Conservation (phyloP, 2,113 vertebrate species). For the Mugil cephalus region DNA sequence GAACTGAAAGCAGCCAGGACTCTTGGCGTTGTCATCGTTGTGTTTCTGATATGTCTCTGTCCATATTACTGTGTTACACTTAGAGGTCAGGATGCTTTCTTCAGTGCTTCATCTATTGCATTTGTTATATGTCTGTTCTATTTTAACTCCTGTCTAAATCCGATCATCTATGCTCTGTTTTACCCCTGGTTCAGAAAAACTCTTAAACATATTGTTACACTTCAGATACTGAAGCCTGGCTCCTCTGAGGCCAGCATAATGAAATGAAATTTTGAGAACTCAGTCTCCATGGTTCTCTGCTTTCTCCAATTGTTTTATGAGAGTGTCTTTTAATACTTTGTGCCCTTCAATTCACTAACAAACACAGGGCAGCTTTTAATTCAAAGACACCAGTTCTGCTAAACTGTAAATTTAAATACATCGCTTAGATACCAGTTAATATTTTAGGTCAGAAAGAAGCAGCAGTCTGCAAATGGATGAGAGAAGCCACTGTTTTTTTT, state of each 20-base stretch:
- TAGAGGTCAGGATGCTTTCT: background rate
- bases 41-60: slow-evolving; percentile 29
- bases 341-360: too few species aligned
- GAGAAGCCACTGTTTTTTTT: too few species aligned
- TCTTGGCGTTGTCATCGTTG: slow-evolving; percentile 27
- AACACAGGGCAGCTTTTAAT: too few species aligned
- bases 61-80: slow-evolving; percentile 23
- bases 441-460: too few species aligned
- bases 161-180: slow-evolving; percentile 37
- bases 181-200: slow-evolving; percentile 59
- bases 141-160: slow-evolving; percentile 58
- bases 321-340: too few species aligned
- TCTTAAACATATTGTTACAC: slow-evolving; percentile 34
- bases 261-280: background rate
- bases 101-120: background rate
- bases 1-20: slow-evolving; percentile 46
- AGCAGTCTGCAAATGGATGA: too few species aligned
- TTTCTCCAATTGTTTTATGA: too few species aligned
- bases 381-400: too few species aligned
- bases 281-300: background rate
- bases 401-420: too few species aligned
- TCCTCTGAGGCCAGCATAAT: slow-evolving; percentile 15
- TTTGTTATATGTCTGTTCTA: slow-evolving; percentile 24
- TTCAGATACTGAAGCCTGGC: slow-evolving; percentile 40
- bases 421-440: too few species aligned